Percentiles rank a stretch among this genome's conserved stretches.
Evolutionary conservation across 2,797 vertebrate genomes (phyloP).

Genomic region (Peromyscus aztecus): DNA sequence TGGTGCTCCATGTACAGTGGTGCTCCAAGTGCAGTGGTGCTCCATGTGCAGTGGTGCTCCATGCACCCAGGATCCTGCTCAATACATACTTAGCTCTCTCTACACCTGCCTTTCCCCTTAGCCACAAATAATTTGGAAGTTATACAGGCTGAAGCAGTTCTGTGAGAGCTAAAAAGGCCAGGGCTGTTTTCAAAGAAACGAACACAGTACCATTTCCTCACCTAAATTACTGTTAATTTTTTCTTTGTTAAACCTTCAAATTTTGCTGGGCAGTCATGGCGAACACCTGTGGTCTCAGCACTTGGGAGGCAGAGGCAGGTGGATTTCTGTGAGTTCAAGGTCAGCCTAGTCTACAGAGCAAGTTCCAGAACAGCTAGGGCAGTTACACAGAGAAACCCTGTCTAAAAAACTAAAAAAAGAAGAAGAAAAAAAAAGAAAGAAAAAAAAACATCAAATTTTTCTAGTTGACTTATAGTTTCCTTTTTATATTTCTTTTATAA

Average conservation of each 20-base stretch:
- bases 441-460: background rate
- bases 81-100: background rate
- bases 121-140: constrained; percentile 11
- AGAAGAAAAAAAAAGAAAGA: no score
- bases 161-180: constrained; percentile 14
- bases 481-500: background rate
- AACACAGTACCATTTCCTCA: background rate
- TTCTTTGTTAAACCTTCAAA: background rate
- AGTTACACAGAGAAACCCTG: background rate
- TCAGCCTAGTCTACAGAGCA: background rate
- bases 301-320: background rate
- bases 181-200: background rate
- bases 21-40: no score
- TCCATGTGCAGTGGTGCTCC: no score
- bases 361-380: background rate
- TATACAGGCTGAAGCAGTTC: background rate
- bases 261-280: background rate
- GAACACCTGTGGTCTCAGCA: background rate
- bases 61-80: background rate
- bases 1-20: no score
- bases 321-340: background rate
- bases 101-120: background rate
- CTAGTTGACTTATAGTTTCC: background rate
- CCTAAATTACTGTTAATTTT: constrained; percentile 22
- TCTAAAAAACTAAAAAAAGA: background rate